Conservation (phyloP, 2,888 invertebrate species). For the Platerodrilus igneus region DNA sequence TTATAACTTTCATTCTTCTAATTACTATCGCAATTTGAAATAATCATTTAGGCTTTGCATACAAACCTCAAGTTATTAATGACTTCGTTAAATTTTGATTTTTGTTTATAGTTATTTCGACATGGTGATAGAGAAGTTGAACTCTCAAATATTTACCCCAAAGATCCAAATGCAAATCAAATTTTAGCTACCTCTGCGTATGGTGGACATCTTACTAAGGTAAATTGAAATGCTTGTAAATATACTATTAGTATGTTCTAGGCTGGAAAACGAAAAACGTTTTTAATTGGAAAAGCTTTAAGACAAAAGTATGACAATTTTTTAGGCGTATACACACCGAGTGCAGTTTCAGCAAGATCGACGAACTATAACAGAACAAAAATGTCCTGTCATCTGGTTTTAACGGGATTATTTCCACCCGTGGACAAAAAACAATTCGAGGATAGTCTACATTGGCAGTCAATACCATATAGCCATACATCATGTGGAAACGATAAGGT, state of each 20-base stretch:
- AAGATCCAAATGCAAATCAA: slow-evolving; percentile 60
- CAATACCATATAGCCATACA: slow-evolving; percentile 35
- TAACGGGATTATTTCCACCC: slow-evolving; percentile 65
- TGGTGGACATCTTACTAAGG: slow-evolving; percentile 73
- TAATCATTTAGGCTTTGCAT: too few species aligned
- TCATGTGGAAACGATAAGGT: slow-evolving; percentile 28
- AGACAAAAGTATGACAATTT: slow-evolving; percentile 57
- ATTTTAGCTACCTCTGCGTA: slow-evolving; percentile 66
- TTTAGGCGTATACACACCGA: slow-evolving; percentile 56
- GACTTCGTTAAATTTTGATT: too few species aligned
- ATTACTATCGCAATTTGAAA: too few species aligned
- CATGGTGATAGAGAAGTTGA: slow-evolving; percentile 75
- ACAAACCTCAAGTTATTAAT: too few species aligned
- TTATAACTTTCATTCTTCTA: too few species aligned
- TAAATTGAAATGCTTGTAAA: slow-evolving; percentile 39
- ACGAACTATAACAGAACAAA: slow-evolving; percentile 67
- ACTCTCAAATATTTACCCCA: slow-evolving; percentile 57
- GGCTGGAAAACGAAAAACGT: slow-evolving; percentile 59
- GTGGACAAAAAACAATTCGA: slow-evolving; percentile 54
- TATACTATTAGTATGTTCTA: slow-evolving; percentile 16
- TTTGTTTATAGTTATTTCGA: slow-evolving; percentile 67
- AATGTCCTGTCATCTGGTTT: slow-evolving; percentile 63
- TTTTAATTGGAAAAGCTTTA: slow-evolving; percentile 59
- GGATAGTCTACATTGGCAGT: slow-evolving; percentile 37
- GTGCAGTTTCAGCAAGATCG: slow-evolving; percentile 53